These are phyloP conservation scores for Actinopyga echinites DNA, from an alignment of 53 echinoderm and acorn worm genomes.

Conservation along the genomic window DNA sequence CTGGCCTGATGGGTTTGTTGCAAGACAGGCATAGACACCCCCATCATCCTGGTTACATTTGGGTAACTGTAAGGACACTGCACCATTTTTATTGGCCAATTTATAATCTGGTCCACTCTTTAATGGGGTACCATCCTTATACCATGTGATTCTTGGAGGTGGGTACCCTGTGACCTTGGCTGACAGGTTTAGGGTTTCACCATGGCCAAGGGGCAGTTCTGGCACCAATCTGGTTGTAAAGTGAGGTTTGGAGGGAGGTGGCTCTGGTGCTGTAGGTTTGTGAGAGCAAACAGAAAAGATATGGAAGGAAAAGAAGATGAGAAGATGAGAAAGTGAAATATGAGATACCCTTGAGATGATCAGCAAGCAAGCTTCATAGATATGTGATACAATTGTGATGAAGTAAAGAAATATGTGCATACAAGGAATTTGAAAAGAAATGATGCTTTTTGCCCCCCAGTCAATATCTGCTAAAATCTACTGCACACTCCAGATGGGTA, in stretches of 20 bases:
- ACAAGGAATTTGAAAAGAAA: too few species aligned
- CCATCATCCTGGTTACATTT: constrained; percentile 55
- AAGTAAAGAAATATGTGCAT: too few species aligned
- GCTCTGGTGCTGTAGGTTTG: constrained; percentile 34
- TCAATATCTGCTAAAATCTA: too few species aligned
- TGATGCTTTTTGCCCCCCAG: too few species aligned
- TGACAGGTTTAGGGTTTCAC: constrained; percentile 64
- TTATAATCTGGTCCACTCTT: constrained; percentile 67
- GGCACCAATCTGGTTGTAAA: constrained; percentile 27
- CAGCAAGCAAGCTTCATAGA: too few species aligned
- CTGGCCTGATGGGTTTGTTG: constrained; percentile 74
- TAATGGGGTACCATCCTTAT: constrained; percentile 77
- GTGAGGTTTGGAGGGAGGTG: constrained; percentile 31
- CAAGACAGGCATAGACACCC: constrained; percentile 72
- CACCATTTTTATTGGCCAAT: constrained; percentile 29
- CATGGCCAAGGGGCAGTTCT: constrained; percentile 63
- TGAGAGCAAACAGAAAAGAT: background rate
- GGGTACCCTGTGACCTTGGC: constrained; percentile 76
- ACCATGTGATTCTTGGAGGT: constrained; percentile 73
- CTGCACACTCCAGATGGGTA: too few species aligned
- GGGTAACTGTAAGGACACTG: background rate
- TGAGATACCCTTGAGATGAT: too few species aligned
- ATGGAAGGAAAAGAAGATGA: background rate
- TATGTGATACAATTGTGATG: too few species aligned
- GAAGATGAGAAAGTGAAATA: background rate